Conservation (phyloP, 2,888 invertebrate genomes). For the Andrena praecox region DNA sequence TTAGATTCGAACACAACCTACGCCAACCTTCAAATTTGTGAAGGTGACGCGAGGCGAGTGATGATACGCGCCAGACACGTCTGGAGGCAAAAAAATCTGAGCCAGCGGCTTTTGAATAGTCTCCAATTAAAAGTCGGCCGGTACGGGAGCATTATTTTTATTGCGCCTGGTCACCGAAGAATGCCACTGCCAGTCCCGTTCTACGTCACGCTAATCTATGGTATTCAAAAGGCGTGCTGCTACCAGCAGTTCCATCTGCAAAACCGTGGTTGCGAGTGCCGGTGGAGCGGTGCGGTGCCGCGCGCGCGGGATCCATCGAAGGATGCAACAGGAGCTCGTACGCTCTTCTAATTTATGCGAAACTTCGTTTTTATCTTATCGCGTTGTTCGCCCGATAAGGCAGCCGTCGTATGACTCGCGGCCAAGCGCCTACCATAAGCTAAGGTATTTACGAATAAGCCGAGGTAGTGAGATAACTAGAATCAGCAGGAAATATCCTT, state of each 20-base stretch:
- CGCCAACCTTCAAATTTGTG: conserved; percentile 71
- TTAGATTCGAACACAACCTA: conserved; percentile 70
- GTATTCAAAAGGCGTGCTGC: too few relatives aligned
- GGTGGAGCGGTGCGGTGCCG: too few relatives aligned
- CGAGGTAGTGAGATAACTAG: too few relatives aligned
- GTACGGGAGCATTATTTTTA: conserved; percentile 36
- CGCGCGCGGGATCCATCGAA: background rate
- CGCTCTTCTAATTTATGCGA: background rate
- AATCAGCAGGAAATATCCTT: background rate
- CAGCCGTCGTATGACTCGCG: background rate
- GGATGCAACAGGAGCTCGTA: background rate
- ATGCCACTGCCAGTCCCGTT: background rate
- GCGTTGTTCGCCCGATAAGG: too few relatives aligned
- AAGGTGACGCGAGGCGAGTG: conserved; percentile 65
- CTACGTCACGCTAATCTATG: too few relatives aligned
- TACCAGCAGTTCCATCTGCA: too few relatives aligned
- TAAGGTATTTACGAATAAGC: too few relatives aligned
- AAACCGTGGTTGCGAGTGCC: too few relatives aligned
- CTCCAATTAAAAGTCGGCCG: conserved; percentile 45
- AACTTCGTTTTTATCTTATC: conserved; percentile 10
- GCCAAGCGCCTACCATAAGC: too few relatives aligned
- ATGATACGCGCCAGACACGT: conserved; percentile 57
- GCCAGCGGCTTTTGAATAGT: conserved; percentile 31
- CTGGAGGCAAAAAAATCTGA: conserved; percentile 29
- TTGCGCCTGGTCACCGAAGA: conserved; percentile 36